These are phyloP conservation scores for Hoplostethus atlanticus DNA, from an alignment of 2,797 vertebrate genomes.

Conservation along the genomic window DNA sequence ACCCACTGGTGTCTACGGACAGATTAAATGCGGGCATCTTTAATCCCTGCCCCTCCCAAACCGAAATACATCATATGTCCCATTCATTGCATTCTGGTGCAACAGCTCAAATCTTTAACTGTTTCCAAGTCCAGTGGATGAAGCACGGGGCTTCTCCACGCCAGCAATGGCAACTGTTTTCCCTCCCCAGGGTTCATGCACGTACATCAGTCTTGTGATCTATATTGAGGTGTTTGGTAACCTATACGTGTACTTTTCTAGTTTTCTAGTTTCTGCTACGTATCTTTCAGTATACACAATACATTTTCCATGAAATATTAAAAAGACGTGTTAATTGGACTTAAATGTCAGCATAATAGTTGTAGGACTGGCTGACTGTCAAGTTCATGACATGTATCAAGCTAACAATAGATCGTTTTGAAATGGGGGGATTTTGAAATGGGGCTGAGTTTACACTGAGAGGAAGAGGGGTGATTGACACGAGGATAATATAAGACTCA, in stretches of 20 bases:
- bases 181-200: too few relatives aligned
- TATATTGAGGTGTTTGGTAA: too few relatives aligned
- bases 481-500: constrained; percentile 48
- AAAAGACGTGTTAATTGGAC: background rate
- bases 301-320: background rate
- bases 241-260: background rate
- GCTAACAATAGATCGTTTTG: constrained; percentile 17
- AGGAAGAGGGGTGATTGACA: constrained; percentile 11
- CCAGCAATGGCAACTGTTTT: too few relatives aligned
- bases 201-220: too few relatives aligned
- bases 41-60: constrained; percentile 61
- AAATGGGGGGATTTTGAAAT: background rate
- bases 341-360: too few relatives aligned
- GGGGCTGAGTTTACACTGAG: background rate
- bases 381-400: constrained; percentile 46
- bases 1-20: constrained; percentile 63
- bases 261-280: background rate
- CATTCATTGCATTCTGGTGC: constrained; percentile 41
- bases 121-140: too few relatives aligned
- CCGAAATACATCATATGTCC: constrained; percentile 26
- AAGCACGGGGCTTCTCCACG: too few relatives aligned
- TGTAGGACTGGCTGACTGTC: too few relatives aligned
- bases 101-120: constrained; percentile 27
- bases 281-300: background rate
- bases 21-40: constrained; percentile 70